Conservation (phyloP, 2,797 vertebrate genomes). For the Ictinia mississippiensis region DNA sequence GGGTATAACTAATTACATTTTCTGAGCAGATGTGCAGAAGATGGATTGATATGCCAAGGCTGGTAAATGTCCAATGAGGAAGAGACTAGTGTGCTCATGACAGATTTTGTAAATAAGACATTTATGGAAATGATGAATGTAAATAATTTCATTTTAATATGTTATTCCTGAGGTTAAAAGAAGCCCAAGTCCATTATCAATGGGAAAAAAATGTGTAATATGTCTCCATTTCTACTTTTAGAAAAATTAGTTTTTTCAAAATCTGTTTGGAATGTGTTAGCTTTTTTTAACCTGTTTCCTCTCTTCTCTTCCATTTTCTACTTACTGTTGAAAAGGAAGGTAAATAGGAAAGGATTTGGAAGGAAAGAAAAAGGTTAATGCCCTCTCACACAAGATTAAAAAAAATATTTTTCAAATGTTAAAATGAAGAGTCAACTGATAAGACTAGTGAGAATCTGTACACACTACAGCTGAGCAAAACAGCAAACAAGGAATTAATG, state of each 20-base stretch:
- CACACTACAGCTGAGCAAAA: background rate
- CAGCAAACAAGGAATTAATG: background rate
- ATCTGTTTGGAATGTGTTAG: background rate
- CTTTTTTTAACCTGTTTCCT: background rate
- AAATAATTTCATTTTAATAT: constrained; percentile 12
- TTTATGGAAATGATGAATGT: background rate
- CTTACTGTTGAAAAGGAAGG: background rate
- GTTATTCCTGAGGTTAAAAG: constrained; percentile 5
- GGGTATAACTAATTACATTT: constrained; percentile 43
- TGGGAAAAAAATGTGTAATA: background rate
- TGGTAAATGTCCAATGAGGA: constrained; percentile 57
- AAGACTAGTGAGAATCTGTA: background rate
- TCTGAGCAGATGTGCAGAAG: constrained; percentile 62
- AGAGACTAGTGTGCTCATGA: constrained; percentile 37
- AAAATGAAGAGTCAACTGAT: background rate
- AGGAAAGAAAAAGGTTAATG: background rate
- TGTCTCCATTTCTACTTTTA: background rate
- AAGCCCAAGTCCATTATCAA: background rate
- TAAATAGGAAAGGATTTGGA: background rate
- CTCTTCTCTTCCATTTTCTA: background rate
- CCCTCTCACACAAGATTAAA: background rate
- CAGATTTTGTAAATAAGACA: constrained; percentile 54
- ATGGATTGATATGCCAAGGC: constrained; percentile 55
- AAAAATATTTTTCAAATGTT: background rate
- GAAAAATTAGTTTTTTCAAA: background rate